phyloP scores from a whole-genome alignment of 1,140 invertebrate species.

The Drosophila gunungcola region DNA sequence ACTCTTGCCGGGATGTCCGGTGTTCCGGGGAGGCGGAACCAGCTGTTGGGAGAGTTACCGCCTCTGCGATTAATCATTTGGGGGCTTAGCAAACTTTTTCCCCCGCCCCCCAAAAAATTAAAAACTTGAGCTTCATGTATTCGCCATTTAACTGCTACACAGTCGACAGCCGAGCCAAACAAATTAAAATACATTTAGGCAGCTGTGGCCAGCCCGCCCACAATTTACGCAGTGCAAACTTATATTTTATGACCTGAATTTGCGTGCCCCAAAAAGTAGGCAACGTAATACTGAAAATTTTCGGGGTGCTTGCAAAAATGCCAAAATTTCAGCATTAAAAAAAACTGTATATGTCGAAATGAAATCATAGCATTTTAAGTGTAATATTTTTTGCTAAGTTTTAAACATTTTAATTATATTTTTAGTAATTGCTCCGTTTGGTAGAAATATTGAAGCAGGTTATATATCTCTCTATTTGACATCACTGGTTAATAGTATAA shows the following conservation, averaged over 20 bases:
- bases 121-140: constrained; percentile 68
- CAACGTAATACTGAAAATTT: constrained; percentile 39
- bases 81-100: constrained; percentile 40
- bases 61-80: constrained; percentile 72
- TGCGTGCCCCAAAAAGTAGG: constrained; percentile 63
- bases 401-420: no score
- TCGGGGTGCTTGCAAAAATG: neutral
- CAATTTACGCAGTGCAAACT: constrained; percentile 81
- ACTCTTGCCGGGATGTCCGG: constrained; percentile 57
- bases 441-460: no score
- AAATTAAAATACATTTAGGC: constrained; percentile 83
- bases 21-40: constrained; percentile 15
- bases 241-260: constrained; percentile 82
- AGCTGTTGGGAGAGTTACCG: constrained; percentile 35
- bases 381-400: no score
- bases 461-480: neutral
- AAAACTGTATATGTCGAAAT: neutral
- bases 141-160: constrained; percentile 48
- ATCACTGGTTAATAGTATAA: neutral
- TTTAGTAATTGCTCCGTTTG: no score
- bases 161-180: constrained; percentile 45
- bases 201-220: constrained; percentile 59
- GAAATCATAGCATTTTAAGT: no score
- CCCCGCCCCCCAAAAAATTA: constrained; percentile 20
- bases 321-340: neutral